phyloP scores from a whole-genome alignment of 2,113 vertebrate genomes.

The Tretioscincus oriximinensis region DNA sequence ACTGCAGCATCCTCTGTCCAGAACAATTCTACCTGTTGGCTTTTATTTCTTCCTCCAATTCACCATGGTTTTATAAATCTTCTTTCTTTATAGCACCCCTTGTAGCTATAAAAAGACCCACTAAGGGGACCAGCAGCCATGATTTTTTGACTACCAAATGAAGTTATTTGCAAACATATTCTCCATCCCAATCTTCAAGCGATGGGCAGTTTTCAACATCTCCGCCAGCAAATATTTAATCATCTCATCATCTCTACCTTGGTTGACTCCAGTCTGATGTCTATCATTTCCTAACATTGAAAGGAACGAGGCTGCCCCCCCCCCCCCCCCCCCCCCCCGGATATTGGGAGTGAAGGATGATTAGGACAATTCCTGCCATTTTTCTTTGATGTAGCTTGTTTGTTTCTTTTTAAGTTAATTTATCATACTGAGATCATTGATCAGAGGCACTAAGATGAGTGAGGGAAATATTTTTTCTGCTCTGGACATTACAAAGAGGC shows the following conservation, averaged over 20 bases:
- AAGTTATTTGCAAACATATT: background rate
- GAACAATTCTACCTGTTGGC: background rate
- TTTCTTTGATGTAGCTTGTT: background rate
- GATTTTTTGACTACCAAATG: constrained; percentile 27
- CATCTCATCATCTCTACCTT: background rate
- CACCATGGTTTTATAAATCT: background rate
- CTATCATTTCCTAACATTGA: background rate
- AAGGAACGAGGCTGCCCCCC: background rate
- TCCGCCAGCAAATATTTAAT: background rate
- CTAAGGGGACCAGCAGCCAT: constrained; percentile 22
- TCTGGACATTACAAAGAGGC: too few species aligned
- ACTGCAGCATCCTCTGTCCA: background rate
- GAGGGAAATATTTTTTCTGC: too few species aligned
- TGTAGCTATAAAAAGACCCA: constrained; percentile 31
- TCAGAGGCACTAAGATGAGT: too few species aligned
- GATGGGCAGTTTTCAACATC: background rate
- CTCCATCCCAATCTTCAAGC: background rate
- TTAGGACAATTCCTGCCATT: background rate
- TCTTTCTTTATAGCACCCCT: constrained; percentile 6
- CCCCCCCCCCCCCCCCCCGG: too few species aligned
- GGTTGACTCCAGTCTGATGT: background rate
- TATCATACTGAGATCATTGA: too few species aligned
- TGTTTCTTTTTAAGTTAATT: too few species aligned
- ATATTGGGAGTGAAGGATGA: background rate
- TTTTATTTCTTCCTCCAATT: background rate